Evolutionary conservation across 1,140 invertebrate species (phyloP).

Genomic region (Brachionus calyciflorus): DNA sequence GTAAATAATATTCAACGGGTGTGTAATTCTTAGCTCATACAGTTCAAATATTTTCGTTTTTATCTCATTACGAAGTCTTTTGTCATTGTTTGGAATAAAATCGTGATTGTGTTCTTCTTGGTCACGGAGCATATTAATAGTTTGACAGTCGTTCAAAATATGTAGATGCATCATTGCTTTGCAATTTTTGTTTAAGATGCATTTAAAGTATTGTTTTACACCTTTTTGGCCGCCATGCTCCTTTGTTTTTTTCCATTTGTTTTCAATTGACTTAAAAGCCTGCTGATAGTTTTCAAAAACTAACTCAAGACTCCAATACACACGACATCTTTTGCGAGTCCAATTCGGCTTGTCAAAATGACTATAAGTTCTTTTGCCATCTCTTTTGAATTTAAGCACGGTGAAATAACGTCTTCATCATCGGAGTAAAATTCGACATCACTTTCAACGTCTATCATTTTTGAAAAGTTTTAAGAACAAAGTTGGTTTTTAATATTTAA

Average conservation of each 20-base stretch:
- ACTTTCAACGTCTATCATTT: neutral
- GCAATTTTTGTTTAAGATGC: neutral
- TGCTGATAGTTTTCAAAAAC: neutral
- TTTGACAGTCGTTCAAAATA: conserved; percentile 12
- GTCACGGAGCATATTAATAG: conserved; percentile 3
- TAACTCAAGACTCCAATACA: conserved; percentile 5
- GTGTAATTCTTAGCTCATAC: neutral
- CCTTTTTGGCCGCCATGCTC: neutral
- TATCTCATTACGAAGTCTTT: conserved; percentile 14
- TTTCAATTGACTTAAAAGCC: neutral
- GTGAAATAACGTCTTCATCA: neutral
- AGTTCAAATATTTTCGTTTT: conserved; percentile 24
- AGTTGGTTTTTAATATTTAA: too few species aligned
- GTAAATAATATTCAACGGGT: conserved; percentile 12
- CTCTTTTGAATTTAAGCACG: conserved; percentile 7
- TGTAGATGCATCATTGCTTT: neutral
- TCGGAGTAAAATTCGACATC: neutral
- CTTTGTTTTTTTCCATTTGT: neutral
- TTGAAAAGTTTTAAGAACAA: too few species aligned
- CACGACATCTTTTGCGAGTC: neutral
- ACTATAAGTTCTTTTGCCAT: neutral
- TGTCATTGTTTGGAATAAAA: conserved; percentile 1
- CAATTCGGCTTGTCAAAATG: neutral
- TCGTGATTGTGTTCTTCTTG: conserved; percentile 24
- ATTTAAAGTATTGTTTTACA: neutral